These are phyloP conservation scores for Lynx canadensis DNA, from an alignment of 2,113 vertebrate species.

Conservation along the genomic window DNA sequence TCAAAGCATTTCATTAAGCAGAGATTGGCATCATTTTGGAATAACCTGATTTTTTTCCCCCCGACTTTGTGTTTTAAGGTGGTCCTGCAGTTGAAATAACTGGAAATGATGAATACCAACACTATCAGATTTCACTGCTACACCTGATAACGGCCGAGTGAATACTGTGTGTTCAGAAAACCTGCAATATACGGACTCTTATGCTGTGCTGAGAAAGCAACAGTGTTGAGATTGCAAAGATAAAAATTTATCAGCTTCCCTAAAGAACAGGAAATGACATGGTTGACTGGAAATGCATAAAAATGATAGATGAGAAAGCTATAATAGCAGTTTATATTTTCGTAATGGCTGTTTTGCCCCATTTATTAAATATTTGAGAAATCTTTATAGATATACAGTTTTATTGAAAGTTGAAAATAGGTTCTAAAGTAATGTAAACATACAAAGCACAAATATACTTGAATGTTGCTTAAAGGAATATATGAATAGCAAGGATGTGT, in stretches of 20 bases:
- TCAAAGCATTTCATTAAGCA: neutral
- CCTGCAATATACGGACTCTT: neutral
- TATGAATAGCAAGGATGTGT: conserved; percentile 35
- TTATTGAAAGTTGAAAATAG: conserved; percentile 65
- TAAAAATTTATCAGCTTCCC: neutral
- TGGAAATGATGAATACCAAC: conserved; percentile 1
- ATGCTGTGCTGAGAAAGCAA: neutral
- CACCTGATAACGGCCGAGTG: neutral
- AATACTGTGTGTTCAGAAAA: neutral
- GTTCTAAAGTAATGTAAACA: conserved; percentile 53
- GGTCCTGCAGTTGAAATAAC: conserved; percentile 93
- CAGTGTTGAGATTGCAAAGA: conserved; percentile 25
- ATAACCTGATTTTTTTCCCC: neutral
- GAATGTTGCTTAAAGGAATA: conserved; percentile 58
- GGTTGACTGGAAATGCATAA: conserved; percentile 44
- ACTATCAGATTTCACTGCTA: neutral
- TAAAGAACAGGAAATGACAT: conserved; percentile 52
- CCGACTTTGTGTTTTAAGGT: conserved; percentile 86
- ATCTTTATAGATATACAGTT: conserved; percentile 36
- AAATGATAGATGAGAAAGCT: conserved; percentile 44
- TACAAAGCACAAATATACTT: conserved; percentile 66
- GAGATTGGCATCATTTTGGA: neutral
- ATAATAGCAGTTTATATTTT: conserved; percentile 60
- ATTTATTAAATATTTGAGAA: conserved; percentile 63
- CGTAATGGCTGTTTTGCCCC: conserved; percentile 42